These are phyloP conservation scores for Danio rerio DNA, from an alignment of 2,113 vertebrate genomes.

Conservation along the genomic window DNA sequence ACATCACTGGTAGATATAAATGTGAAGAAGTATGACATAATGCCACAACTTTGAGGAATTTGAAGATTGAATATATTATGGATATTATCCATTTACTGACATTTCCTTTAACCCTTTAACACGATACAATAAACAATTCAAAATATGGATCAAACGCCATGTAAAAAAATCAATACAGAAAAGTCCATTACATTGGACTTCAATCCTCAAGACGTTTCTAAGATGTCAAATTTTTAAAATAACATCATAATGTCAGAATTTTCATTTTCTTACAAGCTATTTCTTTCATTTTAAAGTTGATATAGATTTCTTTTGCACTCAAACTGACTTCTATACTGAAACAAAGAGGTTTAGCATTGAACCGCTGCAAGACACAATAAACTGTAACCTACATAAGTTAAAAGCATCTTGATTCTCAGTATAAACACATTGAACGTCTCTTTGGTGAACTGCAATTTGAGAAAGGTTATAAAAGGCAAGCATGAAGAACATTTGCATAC, in stretches of 20 bases:
- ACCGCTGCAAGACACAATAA: not conserved
- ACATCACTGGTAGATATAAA: not conserved
- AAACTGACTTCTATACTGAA: not conserved
- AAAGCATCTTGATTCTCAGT: not conserved
- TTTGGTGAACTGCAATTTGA: slow-evolving; percentile 7
- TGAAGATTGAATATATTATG: too few relatives aligned
- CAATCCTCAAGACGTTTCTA: not conserved
- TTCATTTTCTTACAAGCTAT: not conserved
- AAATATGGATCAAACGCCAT: not conserved
- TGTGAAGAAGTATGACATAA: not conserved
- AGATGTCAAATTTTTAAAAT: not conserved
- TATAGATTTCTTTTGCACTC: not conserved
- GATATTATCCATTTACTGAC: not conserved
- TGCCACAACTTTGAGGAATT: not conserved
- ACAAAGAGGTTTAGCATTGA: slow-evolving; percentile 4
- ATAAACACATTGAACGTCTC: not conserved
- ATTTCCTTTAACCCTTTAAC: not conserved
- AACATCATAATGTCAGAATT: not conserved
- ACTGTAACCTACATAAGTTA: not conserved
- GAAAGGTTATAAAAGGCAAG: not conserved
- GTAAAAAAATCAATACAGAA: not conserved
- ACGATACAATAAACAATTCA: not conserved
- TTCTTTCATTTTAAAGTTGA: not conserved
- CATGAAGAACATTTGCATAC: slow-evolving; percentile 27
- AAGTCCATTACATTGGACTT: not conserved